phyloP scores from a whole-genome alignment of 2,888 invertebrate genomes.

The Endotricha flammealis region DNA sequence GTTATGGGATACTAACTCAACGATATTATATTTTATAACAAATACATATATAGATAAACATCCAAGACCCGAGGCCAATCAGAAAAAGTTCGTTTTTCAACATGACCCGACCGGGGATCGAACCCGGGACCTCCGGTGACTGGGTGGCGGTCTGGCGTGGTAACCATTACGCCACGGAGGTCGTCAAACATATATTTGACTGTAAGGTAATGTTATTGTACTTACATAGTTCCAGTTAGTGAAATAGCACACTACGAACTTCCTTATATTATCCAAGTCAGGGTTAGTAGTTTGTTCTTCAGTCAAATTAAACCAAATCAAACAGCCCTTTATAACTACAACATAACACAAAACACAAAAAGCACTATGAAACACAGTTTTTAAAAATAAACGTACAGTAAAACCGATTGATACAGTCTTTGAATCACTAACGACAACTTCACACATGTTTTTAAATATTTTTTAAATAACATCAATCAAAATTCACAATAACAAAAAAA shows the following conservation, averaged over 20 bases:
- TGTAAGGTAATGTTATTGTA: background rate
- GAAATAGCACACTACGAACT: background rate
- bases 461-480: no score
- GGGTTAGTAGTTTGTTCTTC: constrained; percentile 3
- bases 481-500: no score
- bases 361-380: constrained; percentile 4
- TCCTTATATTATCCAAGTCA: constrained; percentile 4
- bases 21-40: no score
- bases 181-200: no score
- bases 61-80: no score
- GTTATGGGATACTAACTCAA: no score
- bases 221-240: constrained; percentile 14
- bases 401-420: background rate
- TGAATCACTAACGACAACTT: background rate
- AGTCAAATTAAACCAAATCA: constrained; percentile 1
- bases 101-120: no score
- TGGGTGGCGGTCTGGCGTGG: no score
- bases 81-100: no score
- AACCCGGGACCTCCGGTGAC: no score
- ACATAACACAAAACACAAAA: constrained; percentile 1
- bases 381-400: constrained; percentile 1
- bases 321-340: constrained; percentile 1
- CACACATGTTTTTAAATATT: constrained; percentile 4
- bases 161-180: no score
- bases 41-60: no score